Base-by-base conservation (phyloP, 35 echinoderm and acorn worm genomes). In the Amphiura filiformis region DNA sequence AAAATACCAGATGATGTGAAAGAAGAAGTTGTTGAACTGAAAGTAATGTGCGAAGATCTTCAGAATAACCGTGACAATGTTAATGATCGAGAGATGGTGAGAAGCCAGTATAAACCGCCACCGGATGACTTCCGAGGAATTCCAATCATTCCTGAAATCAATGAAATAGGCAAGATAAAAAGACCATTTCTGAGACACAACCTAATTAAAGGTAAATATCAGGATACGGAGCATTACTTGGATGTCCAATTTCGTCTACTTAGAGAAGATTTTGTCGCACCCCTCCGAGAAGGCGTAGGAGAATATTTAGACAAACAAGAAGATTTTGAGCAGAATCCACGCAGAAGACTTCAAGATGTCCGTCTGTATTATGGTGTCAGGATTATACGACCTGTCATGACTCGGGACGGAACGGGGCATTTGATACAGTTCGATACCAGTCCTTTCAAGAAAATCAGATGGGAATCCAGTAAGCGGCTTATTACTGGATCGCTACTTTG, bases 401-500 rank as follows among this genome's bases (percentile, higher is more conserved):
- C 84, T 78, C 77, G 90, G n/a, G 78, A 93, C 5, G 85, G 91
- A 32, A 65, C 93, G 32, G 75, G 82, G 0, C 88, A 94, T 70
- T 41, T 41, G 0, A 76, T 90, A 22, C 80, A 81, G 28, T 97
- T 97, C 34, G 89, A 91, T 70, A 81, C 79, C 18, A 39, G 80
- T 18, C 52, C 82, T 28, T 75, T 99, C 13, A 64, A 83, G 32
- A 87, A 86, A 44, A 49, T 99, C 23, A 52, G 87, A 23, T 99
- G 96, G 96, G 86, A 94, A 49, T 86, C 93, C 31, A 90, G 89
- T 37, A 88, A 86, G 38, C 80, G 93, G 31, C 76, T 99, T 0
- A 82, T 91, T 26, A 95, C 56, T 36, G 96, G 96, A 4, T 92
- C 90, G 3, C 49, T 99, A 56, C 90, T 99, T 80, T 99, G 96